Conservation (phyloP, 2,113 vertebrate species). For the Corythornis madagascariensis region DNA sequence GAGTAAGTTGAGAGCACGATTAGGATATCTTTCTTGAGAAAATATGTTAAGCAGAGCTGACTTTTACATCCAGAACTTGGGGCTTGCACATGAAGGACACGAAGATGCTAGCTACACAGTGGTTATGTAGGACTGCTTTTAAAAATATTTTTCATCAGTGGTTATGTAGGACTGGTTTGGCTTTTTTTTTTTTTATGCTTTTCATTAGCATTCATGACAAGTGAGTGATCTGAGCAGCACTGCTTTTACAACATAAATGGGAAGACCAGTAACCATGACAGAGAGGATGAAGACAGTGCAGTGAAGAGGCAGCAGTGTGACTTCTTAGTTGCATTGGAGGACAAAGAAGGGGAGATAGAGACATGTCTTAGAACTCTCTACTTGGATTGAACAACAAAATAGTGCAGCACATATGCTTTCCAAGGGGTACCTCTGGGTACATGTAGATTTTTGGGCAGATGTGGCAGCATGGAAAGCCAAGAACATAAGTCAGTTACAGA, state of each 20-base stretch:
- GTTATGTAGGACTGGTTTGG: neutral
- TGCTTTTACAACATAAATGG: neutral
- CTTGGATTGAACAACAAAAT: neutral
- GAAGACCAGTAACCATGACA: neutral
- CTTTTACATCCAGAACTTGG: neutral
- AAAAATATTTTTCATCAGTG: neutral
- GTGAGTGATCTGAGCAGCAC: neutral
- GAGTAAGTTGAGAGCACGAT: neutral
- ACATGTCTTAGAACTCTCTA: neutral
- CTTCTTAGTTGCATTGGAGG: neutral
- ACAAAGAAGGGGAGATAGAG: too few relatives aligned
- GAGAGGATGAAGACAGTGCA: neutral
- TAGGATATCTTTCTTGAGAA: neutral
- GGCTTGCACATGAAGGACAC: neutral
- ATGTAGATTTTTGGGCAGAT: neutral
- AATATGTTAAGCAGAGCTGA: neutral
- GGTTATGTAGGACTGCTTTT: neutral
- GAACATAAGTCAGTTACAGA: neutral
- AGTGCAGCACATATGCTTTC: neutral
- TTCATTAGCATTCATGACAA: neutral
- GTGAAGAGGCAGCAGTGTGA: neutral
- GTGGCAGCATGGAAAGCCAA: neutral
- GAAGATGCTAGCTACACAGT: accelerated
- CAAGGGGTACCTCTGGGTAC: neutral
- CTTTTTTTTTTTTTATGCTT: neutral